Conservation (phyloP, 2,888 invertebrate genomes). For the Eledona agricola region DNA sequence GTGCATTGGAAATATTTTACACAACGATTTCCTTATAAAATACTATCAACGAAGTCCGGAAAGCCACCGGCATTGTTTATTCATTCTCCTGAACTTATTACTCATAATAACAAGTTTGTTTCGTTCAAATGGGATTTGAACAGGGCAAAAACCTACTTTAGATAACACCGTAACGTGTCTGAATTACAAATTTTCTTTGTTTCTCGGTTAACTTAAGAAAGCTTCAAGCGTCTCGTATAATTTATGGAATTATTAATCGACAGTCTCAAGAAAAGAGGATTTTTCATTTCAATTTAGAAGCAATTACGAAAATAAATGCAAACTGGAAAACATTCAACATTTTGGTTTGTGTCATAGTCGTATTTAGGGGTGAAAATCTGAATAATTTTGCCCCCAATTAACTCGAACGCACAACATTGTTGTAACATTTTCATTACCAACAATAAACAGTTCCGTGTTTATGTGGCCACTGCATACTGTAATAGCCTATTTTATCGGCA, state of each 20-base stretch:
- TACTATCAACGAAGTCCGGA: no score
- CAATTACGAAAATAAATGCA: conserved; percentile 17
- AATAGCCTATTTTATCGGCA: no score
- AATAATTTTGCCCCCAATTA: conserved; percentile 10
- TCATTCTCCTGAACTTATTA: conserved; percentile 12
- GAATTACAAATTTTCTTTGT: conserved; percentile 14
- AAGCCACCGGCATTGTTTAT: no score
- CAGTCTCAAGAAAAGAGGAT: background rate
- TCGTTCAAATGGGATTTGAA: conserved; percentile 17
- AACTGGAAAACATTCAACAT: no score
- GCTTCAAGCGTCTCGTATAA: background rate
- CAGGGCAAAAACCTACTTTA: conserved; percentile 12
- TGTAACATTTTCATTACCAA: conserved; percentile 4
- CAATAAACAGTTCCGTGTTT: conserved; percentile 1
- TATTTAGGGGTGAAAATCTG: no score
- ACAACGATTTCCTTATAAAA: no score
- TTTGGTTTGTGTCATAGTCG: no score
- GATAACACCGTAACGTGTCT: conserved; percentile 14
- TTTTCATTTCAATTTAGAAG: background rate
- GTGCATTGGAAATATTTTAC: no score
- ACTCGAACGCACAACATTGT: background rate
- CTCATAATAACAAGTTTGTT: conserved; percentile 16
- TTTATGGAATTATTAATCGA: conserved; percentile 3
- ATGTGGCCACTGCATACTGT: background rate
- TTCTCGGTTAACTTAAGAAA: background rate